Percentiles rank a stretch among this genome's conserved stretches.
Evolutionary conservation across 2,888 invertebrate genomes (phyloP).

Genomic region (Pyrochroa serraticornis): DNA sequence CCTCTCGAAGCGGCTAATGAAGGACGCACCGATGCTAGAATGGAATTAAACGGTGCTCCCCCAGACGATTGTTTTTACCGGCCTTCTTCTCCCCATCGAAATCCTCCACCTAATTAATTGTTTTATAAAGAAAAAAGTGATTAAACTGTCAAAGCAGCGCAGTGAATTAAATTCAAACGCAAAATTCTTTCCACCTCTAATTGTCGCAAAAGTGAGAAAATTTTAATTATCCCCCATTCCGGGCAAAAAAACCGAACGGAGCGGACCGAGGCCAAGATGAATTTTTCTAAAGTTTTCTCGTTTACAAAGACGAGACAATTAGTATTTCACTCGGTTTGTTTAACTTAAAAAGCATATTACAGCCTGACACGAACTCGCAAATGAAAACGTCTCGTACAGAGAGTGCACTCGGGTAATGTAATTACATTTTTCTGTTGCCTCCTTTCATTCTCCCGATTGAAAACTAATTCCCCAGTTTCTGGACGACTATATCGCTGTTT

Average conservation of each 20-base stretch:
- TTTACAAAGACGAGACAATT: conserved; percentile 43
- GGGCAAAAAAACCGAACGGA: conserved; percentile 10
- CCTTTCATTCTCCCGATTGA: conserved; percentile 31
- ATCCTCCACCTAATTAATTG: conserved; percentile 18
- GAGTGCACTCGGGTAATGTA: conserved; percentile 32
- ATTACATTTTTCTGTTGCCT: conserved; percentile 33
- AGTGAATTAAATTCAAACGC: conserved; percentile 16
- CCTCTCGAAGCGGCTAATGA: conserved; percentile 13
- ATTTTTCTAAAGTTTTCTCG: conserved; percentile 37
- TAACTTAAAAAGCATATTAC: conserved; percentile 38
- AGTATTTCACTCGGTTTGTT: conserved; percentile 39
- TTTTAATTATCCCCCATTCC: conserved; percentile 23
- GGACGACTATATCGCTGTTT: too few relatives aligned
- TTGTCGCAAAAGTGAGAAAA: conserved; percentile 22
- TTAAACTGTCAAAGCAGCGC: conserved; percentile 7
- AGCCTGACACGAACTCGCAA: conserved; percentile 29
- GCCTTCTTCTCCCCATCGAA: background rate
- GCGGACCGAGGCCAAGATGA: conserved; percentile 23
- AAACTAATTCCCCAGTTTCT: conserved; percentile 26
- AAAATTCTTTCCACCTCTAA: conserved; percentile 12
- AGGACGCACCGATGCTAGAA: conserved; percentile 4
- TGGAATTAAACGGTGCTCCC: conserved; percentile 11
- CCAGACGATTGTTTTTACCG: conserved; percentile 14
- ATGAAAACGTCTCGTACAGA: conserved; percentile 38
- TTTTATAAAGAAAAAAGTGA: conserved; percentile 21